Evolutionary conservation across 23 tunicate species (phyloP).

Genomic region (Aplidium turbinatum): DNA sequence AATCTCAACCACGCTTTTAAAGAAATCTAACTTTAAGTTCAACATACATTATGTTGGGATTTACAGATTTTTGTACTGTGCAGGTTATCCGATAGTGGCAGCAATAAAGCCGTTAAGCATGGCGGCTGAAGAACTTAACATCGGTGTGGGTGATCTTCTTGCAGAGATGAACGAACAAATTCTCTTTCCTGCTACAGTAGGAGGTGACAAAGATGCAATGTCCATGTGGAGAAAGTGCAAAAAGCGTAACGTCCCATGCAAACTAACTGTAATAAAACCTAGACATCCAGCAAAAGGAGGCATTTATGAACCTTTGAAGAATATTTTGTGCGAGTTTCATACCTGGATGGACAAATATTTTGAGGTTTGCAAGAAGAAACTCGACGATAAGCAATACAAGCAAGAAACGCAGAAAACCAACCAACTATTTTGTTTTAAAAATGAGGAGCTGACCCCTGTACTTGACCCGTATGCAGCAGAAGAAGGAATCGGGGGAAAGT

Average conservation of each 20-base stretch:
- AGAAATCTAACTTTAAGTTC: no score
- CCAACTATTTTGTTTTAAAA: slow-evolving; percentile 28
- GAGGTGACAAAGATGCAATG: slow-evolving; percentile 58
- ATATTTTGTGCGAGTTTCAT: slow-evolving; percentile 48
- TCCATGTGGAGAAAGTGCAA: slow-evolving; percentile 72
- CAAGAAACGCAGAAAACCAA: slow-evolving; percentile 39
- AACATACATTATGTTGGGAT: no score
- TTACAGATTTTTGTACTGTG: not conserved
- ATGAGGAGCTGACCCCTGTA: slow-evolving; percentile 59
- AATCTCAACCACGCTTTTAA: no score
- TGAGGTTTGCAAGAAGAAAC: slow-evolving; percentile 44
- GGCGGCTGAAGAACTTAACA: slow-evolving; percentile 43
- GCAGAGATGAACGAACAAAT: slow-evolving; percentile 70
- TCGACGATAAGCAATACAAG: slow-evolving; percentile 37
- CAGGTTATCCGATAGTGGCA: slow-evolving; percentile 75
- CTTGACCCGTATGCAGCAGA: slow-evolving; percentile 66
- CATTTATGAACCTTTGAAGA: slow-evolving; percentile 58
- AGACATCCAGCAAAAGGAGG: slow-evolving; percentile 51
- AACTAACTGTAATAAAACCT: slow-evolving; percentile 65
- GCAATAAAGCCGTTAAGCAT: slow-evolving; percentile 65
- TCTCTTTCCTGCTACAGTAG: slow-evolving; percentile 54
- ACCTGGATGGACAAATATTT: slow-evolving; percentile 55
- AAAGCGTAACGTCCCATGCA: slow-evolving; percentile 54
- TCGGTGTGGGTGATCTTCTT: slow-evolving; percentile 78
- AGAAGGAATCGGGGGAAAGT: slow-evolving; percentile 58